Conservation (phyloP, 2,797 vertebrate genomes). For the Smutsia temminckii region DNA sequence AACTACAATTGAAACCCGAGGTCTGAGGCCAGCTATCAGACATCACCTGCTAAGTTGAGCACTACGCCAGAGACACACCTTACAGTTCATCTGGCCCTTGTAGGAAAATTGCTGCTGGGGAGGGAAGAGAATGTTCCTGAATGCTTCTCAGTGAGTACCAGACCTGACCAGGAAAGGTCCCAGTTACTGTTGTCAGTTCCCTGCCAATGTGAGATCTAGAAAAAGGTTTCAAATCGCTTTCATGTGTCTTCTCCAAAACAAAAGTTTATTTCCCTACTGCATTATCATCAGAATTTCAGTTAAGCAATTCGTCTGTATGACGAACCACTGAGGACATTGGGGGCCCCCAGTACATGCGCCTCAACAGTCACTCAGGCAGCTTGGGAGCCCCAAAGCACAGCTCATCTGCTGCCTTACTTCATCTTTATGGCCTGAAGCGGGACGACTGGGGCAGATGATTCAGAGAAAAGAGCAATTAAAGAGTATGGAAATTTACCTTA, state of each 20-base stretch:
- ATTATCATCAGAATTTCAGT: neutral
- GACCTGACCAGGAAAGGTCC: neutral
- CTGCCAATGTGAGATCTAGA: neutral
- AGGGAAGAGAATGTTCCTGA: neutral
- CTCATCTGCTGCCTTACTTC: neutral
- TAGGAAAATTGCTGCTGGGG: neutral
- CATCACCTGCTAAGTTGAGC: neutral
- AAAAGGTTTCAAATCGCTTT: neutral
- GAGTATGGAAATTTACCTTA: neutral
- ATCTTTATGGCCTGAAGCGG: neutral
- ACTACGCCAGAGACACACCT: neutral
- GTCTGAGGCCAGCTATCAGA: neutral
- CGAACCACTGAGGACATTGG: neutral
- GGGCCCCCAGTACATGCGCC: too few relatives aligned
- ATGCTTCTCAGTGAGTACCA: neutral
- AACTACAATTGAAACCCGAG: neutral
- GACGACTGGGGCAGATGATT: neutral
- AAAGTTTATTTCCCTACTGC: neutral
- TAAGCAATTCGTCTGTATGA: neutral
- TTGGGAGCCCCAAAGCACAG: neutral
- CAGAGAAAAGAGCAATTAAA: neutral
- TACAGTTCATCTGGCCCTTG: neutral
- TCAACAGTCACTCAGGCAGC: neutral
- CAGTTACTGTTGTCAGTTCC: neutral
- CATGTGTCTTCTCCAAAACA: neutral